These are phyloP conservation scores for Atta cephalotes DNA, from an alignment of 1,140 invertebrate species.

Conservation along the genomic window DNA sequence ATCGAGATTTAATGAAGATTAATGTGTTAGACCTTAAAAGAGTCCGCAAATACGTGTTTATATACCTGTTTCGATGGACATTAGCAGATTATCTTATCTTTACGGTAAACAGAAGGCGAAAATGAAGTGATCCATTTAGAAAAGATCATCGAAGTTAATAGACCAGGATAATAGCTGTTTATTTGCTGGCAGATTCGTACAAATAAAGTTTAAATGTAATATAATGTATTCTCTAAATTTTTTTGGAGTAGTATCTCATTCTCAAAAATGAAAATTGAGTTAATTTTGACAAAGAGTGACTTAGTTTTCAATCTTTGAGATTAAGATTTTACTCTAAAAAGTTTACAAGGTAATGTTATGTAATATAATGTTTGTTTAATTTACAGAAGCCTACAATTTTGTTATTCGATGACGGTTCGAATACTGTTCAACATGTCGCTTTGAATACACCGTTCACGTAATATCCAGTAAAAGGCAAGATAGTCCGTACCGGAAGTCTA, in stretches of 20 bases:
- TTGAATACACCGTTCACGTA: background rate
- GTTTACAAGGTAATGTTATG: too few relatives aligned
- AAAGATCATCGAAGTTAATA: background rate
- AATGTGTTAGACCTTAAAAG: background rate
- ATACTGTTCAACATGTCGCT: slow-evolving; percentile 15
- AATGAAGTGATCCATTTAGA: background rate
- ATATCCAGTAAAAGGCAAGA: background rate
- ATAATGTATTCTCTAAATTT: too few relatives aligned
- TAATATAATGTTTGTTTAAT: background rate
- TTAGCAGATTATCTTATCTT: slow-evolving; percentile 5
- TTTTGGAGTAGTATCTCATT: too few relatives aligned
- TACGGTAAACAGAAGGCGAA: background rate
- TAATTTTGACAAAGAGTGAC: too few relatives aligned
- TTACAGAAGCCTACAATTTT: background rate
- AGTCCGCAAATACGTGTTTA: background rate
- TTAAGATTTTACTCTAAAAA: too few relatives aligned
- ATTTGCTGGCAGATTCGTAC: too few relatives aligned
- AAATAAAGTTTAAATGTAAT: too few relatives aligned
- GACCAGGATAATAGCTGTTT: too few relatives aligned
- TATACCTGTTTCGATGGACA: background rate
- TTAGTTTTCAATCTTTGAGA: too few relatives aligned
- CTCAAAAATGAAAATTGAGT: too few relatives aligned
- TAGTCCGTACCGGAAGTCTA: slow-evolving; percentile 3
- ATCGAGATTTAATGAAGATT: background rate
- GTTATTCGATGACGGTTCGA: background rate